phyloP scores from a whole-genome alignment of 2,113 vertebrate species.

The Lophochroa leadbeateri region DNA sequence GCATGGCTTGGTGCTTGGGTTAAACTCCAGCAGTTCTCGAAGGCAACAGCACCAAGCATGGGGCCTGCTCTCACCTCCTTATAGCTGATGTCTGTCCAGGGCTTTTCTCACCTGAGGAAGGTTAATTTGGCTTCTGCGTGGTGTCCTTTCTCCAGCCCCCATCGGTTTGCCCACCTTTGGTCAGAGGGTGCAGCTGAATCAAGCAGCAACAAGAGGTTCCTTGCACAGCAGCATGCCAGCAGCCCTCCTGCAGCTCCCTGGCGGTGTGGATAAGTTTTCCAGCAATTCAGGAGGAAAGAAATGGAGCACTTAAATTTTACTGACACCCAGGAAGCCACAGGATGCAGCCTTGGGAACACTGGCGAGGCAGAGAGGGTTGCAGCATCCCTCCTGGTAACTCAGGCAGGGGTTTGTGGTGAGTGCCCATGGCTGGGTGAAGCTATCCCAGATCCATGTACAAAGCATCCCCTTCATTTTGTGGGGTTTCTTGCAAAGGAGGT shows the following conservation, averaged over 20 bases:
- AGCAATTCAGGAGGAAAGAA: not conserved
- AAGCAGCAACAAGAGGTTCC: no score
- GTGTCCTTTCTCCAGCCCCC: not conserved
- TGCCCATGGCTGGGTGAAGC: not conserved
- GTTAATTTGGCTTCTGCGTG: not conserved
- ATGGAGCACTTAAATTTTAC: not conserved
- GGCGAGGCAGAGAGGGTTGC: not conserved
- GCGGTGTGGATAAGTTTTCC: not conserved
- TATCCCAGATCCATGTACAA: not conserved
- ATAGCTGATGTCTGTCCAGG: rapidly evolving
- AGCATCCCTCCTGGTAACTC: not conserved
- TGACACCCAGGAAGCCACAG: rapidly evolving
- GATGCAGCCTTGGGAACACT: rapidly evolving
- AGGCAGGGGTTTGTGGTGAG: not conserved
- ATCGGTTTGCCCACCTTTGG: not conserved
- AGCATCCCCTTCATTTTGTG: rapidly evolving
- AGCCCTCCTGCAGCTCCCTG: not conserved
- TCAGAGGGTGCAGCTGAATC: not conserved
- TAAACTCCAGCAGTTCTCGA: not conserved
- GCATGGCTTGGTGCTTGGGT: rapidly evolving
- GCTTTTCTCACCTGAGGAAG: not conserved
- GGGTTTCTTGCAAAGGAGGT: not conserved
- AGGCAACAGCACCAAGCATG: rapidly evolving
- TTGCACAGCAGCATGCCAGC: not conserved
- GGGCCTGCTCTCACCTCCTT: not conserved